Percentiles rank a stretch among this genome's conserved stretches.
Evolutionary conservation across 2,797 vertebrate species (phyloP).

Genomic region (Microctenopoma stevenorrisi): DNA sequence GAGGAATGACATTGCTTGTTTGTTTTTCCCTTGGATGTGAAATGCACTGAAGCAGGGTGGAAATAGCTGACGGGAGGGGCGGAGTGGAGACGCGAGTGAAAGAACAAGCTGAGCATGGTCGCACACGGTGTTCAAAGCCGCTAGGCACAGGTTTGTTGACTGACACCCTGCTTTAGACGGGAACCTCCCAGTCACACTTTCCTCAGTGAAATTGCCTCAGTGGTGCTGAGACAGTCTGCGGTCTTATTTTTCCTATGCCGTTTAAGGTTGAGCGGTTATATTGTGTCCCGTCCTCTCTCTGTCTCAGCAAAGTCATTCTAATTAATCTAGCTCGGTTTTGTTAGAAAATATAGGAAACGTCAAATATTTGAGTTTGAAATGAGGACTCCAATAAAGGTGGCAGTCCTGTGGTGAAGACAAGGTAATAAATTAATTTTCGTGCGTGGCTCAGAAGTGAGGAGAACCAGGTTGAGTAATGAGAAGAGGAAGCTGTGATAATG

Average conservation of each 20-base stretch:
- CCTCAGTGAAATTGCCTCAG: slow-evolving; percentile 61
- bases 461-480: slow-evolving; percentile 77
- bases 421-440: slow-evolving; percentile 79
- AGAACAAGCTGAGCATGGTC: slow-evolving; percentile 64
- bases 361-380: slow-evolving; percentile 71
- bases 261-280: slow-evolving; percentile 40
- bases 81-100: slow-evolving; percentile 40
- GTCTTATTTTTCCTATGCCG: slow-evolving; percentile 28
- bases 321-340: slow-evolving; percentile 63
- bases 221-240: slow-evolving; percentile 42
- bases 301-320: slow-evolving; percentile 46
- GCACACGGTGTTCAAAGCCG: slow-evolving; percentile 65
- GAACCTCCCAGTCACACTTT: slow-evolving; percentile 62
- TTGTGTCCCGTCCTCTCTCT: slow-evolving; percentile 30
- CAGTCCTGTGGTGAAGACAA: slow-evolving; percentile 70
- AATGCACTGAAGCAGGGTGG: slow-evolving; percentile 64
- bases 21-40: slow-evolving; percentile 71
- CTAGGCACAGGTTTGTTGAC: slow-evolving; percentile 64
- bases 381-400: slow-evolving; percentile 60
- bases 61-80: slow-evolving; percentile 39
- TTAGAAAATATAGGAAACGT: slow-evolving; percentile 54
- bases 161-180: slow-evolving; percentile 68
- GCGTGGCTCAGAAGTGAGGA: slow-evolving; percentile 71
- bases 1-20: slow-evolving; percentile 75
- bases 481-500: slow-evolving; percentile 75